Evolutionary conservation across 1,140 invertebrate species (phyloP).

Genomic region (Atopsyche davidsoni): DNA sequence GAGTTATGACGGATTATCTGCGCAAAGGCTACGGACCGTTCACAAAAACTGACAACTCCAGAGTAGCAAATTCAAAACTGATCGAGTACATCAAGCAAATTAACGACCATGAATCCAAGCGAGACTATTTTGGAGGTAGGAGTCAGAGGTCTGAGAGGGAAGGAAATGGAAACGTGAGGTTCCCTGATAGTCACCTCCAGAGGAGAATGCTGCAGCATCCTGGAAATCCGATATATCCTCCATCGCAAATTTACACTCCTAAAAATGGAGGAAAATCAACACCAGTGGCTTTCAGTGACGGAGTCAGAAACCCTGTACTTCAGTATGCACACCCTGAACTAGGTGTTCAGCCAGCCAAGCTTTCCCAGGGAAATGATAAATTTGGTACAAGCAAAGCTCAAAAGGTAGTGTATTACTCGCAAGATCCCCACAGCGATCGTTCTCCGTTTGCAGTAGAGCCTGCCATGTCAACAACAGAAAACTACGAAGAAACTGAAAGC

Average conservation of each 20-base stretch:
- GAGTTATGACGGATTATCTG: constrained; percentile 41
- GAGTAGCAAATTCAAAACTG: constrained; percentile 49
- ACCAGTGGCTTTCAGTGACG: constrained; percentile 56
- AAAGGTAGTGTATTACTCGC: constrained; percentile 35
- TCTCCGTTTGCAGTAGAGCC: constrained; percentile 40
- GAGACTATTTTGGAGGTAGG: constrained; percentile 50
- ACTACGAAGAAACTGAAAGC: constrained; percentile 45
- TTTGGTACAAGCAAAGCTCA: constrained; percentile 40
- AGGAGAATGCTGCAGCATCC: constrained; percentile 63
- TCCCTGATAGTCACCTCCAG: constrained; percentile 52
- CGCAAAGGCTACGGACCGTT: constrained; percentile 50
- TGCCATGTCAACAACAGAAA: constrained; percentile 38
- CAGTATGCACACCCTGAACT: constrained; percentile 74
- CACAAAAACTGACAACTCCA: constrained; percentile 53
- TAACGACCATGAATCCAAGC: constrained; percentile 54
- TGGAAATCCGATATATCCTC: constrained; percentile 55
- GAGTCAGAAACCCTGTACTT: constrained; percentile 62
- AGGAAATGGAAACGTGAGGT: constrained; percentile 36
- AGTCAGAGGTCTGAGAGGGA: constrained; percentile 45
- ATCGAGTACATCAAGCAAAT: constrained; percentile 60
- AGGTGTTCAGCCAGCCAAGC: constrained; percentile 65
- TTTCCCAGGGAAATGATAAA: constrained; percentile 30
- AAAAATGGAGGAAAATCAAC: constrained; percentile 43
- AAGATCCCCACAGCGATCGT: constrained; percentile 39
- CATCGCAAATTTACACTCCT: constrained; percentile 55